A percentile compares a stretch with the other conserved stretches of the same genome.
Evolutionary conservation across 2,888 invertebrate species (phyloP).

Genomic region (Magallana nippona): DNA sequence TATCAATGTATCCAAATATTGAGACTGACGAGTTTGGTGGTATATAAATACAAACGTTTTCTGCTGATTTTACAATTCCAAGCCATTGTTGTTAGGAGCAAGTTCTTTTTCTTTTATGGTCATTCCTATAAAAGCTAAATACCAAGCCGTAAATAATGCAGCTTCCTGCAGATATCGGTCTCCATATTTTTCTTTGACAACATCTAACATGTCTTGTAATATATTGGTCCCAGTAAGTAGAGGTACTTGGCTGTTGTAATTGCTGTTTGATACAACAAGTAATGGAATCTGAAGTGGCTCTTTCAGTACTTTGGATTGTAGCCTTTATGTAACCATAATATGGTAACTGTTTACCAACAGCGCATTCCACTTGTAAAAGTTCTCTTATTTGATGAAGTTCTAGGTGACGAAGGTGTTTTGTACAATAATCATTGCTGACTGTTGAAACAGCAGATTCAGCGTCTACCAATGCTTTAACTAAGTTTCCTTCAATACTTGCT

Average conservation of each 20-base stretch:
- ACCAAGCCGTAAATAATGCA: too few species aligned
- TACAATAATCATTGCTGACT: slow-evolving; percentile 41
- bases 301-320: not conserved
- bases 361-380: slow-evolving; percentile 46
- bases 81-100: too few species aligned
- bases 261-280: not conserved
- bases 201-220: not conserved
- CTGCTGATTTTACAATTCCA: too few species aligned
- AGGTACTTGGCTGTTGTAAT: slow-evolving; percentile 26
- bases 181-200: slow-evolving; percentile 26
- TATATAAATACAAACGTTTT: too few species aligned
- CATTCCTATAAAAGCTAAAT: too few species aligned
- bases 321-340: slow-evolving; percentile 45
- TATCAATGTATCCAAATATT: too few species aligned
- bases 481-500: slow-evolving; percentile 16
- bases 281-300: slow-evolving; percentile 33
- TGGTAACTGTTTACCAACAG: slow-evolving; percentile 44
- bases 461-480: slow-evolving; percentile 42
- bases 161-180: too few species aligned
- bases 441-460: slow-evolving; percentile 47
- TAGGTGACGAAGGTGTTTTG: slow-evolving; percentile 36
- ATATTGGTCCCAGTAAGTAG: slow-evolving; percentile 45
- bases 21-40: too few species aligned
- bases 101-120: too few species aligned
- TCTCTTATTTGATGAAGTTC: slow-evolving; percentile 18